Conservation (phyloP, 2,888 invertebrate genomes). For the Harpagoxenus sublaevis region DNA sequence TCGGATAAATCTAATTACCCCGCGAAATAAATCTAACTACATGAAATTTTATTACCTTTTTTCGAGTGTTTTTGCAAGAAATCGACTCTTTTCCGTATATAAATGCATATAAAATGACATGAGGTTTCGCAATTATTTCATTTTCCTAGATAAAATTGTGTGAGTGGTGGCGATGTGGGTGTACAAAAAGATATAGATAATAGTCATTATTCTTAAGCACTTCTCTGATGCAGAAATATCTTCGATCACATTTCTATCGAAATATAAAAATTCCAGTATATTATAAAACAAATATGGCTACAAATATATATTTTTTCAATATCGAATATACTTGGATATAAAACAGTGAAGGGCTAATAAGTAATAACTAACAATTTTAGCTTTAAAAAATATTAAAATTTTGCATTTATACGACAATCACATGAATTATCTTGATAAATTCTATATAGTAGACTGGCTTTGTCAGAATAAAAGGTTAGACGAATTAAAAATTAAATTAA, state of each 20-base stretch:
- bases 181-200: background rate
- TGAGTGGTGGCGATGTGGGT: background rate
- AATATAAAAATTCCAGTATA: background rate
- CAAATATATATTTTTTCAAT: background rate
- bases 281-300: background rate
- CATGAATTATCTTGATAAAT: background rate
- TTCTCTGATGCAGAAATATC: background rate
- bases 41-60: background rate
- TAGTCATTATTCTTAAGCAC: background rate
- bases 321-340: background rate
- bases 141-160: conserved; percentile 3
- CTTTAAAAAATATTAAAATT: background rate
- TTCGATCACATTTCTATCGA: background rate
- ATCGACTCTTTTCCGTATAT: background rate
- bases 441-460: background rate
- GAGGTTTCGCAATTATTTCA: background rate
- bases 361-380: background rate
- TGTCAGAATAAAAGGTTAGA: background rate
- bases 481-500: conserved; percentile 8
- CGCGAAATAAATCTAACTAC: background rate
- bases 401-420: background rate
- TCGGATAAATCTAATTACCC: background rate
- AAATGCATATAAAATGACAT: background rate
- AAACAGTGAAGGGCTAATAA: background rate
- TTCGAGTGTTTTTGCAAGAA: background rate